Evolutionary conservation across 2,113 vertebrate species (phyloP).

Genomic region (Muscicapa adusta): DNA sequence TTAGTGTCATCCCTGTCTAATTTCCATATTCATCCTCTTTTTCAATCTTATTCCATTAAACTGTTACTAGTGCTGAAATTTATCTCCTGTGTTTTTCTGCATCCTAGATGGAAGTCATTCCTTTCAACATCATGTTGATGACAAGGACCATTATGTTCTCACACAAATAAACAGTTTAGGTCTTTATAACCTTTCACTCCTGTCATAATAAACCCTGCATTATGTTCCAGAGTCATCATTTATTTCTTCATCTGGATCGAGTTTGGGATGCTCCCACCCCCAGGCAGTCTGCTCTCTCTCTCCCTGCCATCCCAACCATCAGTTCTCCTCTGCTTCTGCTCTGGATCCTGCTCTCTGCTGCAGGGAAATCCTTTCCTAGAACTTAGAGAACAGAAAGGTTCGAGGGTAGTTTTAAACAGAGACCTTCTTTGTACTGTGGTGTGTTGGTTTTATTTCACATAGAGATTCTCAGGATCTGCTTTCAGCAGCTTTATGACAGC

Average conservation of each 20-base stretch:
- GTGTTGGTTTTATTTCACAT: not conserved
- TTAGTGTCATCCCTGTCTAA: not conserved
- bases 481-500: not conserved
- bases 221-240: not conserved
- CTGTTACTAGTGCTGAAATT: not conserved
- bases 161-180: constrained; percentile 4
- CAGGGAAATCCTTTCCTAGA: not conserved
- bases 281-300: not conserved
- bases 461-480: not conserved
- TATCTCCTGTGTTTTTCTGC: constrained; percentile 10
- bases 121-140: not conserved
- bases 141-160: constrained; percentile 33
- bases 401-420: not conserved
- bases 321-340: not conserved
- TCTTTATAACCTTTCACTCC: constrained; percentile 19
- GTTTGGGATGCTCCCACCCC: not conserved
- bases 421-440: not conserved
- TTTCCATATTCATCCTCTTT: constrained; percentile 12
- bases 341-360: not conserved
- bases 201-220: not conserved
- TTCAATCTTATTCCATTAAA: constrained; percentile 29
- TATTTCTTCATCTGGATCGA: not conserved
- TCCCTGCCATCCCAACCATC: not conserved
- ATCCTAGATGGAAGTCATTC: constrained; percentile 12
- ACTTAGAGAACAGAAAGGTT: not conserved